Base-by-base conservation (phyloP, 2,797 vertebrate genomes). In the Anguilla pacifica region DNA sequence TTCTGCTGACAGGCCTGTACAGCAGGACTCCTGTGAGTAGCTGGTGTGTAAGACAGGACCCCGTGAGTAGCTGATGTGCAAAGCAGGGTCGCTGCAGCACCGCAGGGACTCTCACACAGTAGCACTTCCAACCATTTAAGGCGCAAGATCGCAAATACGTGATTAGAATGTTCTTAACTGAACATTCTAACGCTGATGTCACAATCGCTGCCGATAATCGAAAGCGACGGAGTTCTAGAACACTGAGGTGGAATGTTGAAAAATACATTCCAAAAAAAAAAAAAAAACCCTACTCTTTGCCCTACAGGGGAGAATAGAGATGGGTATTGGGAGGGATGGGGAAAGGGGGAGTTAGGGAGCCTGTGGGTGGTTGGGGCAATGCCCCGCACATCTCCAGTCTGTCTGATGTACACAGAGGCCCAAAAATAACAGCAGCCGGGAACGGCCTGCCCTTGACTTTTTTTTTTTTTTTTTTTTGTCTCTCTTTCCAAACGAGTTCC, bases 371-470 rank as follows among this genome's bases (percentile, higher is more conserved):
- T 3, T 79, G 67, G 31, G 70, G 31, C 91, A 93, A 94, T 93
- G 91, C 94, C 92, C 90, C 90, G 91, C 92, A 91, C 88, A 89
- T 91, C 93, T 90, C 91, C 92, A 89, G 88, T 85, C 89, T 91
- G 92, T 35, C 67, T 89, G 22, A 90, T 90, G 89, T 90, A 88
- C 92, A 94, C 89, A 89, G 88, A 89, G 90, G 90, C 88, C 89
- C 88, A 88, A 92, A 90, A 94, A 94, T 92, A 94, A 94, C 94
- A 93, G 92, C 86, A 39, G 90, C 89, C 91, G 93, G 93, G 91
- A 93, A 94, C 93, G 92, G 94, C 93, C 92, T 93, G 91, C 91
- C 89, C n/a, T 67, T n/a, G n/a, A 67, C 61, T 25, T 67, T 25
- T 67, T 67, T 67, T n/a, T 9, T 67, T n/a, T 95, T 94, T 94